Conservation (phyloP, 1,140 invertebrate species). For the Eurosta solidaginis region DNA sequence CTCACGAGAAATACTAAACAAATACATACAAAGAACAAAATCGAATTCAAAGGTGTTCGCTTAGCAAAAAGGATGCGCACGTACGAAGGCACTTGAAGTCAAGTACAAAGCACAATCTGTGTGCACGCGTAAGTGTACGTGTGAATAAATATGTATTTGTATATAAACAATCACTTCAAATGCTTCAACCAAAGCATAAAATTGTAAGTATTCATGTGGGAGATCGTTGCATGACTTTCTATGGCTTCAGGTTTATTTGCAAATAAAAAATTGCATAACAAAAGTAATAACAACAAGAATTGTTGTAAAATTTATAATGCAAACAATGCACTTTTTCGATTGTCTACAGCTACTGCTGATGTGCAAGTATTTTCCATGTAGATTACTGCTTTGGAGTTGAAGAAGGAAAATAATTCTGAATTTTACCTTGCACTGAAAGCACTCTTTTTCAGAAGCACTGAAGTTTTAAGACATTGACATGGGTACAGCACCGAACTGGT, state of each 20-base stretch:
- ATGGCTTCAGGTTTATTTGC: not conserved
- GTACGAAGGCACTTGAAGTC: not conserved
- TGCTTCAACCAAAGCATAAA: not conserved
- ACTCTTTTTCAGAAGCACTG: not conserved
- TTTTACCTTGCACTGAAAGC: not conserved
- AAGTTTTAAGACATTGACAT: not conserved
- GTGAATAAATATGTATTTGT: not conserved
- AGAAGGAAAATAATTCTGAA: not conserved
- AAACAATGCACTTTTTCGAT: slow-evolving; percentile 29
- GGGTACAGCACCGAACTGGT: not conserved
- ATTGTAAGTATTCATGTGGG: slow-evolving; percentile 12
- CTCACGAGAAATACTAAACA: not conserved
- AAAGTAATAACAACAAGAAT: slow-evolving; percentile 21
- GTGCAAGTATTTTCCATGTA: not conserved
- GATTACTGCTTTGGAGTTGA: not conserved
- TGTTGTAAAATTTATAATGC: slow-evolving; percentile 28
- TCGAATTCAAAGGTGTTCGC: not conserved
- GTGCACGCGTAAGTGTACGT: too few species aligned
- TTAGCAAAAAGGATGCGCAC: not conserved
- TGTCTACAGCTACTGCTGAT: not conserved
- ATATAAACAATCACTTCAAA: slow-evolving; percentile 3
- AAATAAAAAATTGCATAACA: not conserved
- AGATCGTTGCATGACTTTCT: not conserved
- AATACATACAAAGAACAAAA: not conserved
- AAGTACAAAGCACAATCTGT: not conserved